Base-by-base conservation (phyloP, 2,888 invertebrate species). In the Meghimatium bilineatum region DNA sequence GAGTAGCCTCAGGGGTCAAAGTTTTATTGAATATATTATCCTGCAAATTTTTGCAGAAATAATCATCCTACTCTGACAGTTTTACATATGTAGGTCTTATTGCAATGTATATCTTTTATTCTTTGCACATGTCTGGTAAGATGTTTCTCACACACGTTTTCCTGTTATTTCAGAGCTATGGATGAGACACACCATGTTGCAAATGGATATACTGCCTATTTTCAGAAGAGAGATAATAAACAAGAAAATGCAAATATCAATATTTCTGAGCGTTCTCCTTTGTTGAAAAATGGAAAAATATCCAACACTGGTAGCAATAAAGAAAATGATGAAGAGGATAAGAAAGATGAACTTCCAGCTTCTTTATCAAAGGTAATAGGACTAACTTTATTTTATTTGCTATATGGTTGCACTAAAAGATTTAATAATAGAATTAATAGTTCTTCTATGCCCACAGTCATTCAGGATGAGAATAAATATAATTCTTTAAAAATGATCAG, bases 281-380 rank as follows among this genome's bases (percentile, higher is more conserved):
- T 81, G 63, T 34, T 81, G 32, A 14, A 34, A 5, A 81, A 63
- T 32, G 74, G 29, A n/a, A 60, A 36, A 32, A 32, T 32, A 38
- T 20, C 29, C 72, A 63, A 44, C 17, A 26, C 8, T 44, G 34
- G 26, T 36, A 6, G 23, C 26, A 17, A 20, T 36, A 71, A 32
- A 23, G 32, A 32, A 5, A 8, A 26, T n/a, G 71, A 56, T 20
- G 36, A 29, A 32, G 69, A 63, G 26, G 63, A 63, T 2, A 74
- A 81, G 38, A 74, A 81, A 74, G 66, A 72, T 38, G 63, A 74
- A 63, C 36, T 81, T 36, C 66, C 63, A 32, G 81, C 81, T 8
- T 81, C 81, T 1, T 32, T 81, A 29, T 63, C 72, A n/a, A 63
- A 74, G 74, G 81, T 74, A 44, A 32, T 6, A 8, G 5, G n/a